These are phyloP conservation scores for Myopa testacea DNA, from an alignment of 2,888 invertebrate species.

Conservation along the genomic window DNA sequence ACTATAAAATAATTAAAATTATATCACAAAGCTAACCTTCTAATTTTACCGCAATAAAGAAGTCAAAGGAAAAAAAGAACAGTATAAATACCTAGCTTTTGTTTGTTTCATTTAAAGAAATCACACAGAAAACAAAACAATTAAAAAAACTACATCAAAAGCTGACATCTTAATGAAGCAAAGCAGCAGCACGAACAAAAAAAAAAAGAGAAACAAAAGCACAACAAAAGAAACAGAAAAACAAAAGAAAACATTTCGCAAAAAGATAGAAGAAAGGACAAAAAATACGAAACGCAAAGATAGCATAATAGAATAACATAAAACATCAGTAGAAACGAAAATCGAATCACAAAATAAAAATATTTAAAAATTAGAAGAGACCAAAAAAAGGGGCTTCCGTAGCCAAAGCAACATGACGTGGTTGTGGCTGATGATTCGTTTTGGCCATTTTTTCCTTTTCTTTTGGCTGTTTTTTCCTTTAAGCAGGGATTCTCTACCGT, in stretches of 20 bases:
- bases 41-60: too few species aligned
- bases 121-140: neutral
- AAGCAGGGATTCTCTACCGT: neutral
- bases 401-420: neutral
- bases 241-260: neutral
- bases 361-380: too few species aligned
- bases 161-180: constrained; percentile 37
- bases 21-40: too few species aligned
- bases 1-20: too few species aligned
- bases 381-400: neutral
- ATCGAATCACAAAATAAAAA: too few species aligned
- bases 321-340: too few species aligned
- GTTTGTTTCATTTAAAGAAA: constrained; percentile 12
- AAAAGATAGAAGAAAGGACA: constrained; percentile 29
- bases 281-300: constrained; percentile 7
- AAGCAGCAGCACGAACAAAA: constrained; percentile 17
- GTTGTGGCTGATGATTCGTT: neutral
- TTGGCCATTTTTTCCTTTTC: neutral
- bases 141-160: constrained; percentile 18
- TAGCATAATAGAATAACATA: neutral
- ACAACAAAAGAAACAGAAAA: constrained; percentile 14
- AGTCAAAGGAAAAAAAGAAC: too few species aligned
- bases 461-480: constrained; percentile 1
- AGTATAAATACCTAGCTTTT: too few species aligned
- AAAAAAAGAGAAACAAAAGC: constrained; percentile 28